phyloP scores from a whole-genome alignment of 2,797 vertebrate genomes.

The Muraenolepis orangiensis region DNA sequence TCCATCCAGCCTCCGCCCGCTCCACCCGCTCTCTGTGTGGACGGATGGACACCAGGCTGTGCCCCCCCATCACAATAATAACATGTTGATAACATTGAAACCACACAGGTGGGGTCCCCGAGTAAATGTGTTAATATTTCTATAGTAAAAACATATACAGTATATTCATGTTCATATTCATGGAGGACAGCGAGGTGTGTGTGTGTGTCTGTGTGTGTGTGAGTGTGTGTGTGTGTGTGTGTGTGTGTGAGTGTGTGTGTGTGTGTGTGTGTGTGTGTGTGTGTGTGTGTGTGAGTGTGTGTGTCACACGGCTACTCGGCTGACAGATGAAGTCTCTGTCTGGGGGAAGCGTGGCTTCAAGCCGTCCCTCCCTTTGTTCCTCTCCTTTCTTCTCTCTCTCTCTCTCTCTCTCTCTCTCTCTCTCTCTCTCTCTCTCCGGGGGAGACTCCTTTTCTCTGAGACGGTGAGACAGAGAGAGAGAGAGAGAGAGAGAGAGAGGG shows the following conservation, averaged over 20 bases:
- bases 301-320: conserved; percentile 9
- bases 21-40: not conserved
- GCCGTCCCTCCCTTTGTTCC: conserved; percentile 43
- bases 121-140: not conserved
- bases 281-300: conserved; percentile 22
- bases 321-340: conserved; percentile 42
- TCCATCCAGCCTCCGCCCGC: too few species aligned
- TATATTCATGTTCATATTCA: too few species aligned
- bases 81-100: not conserved
- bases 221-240: conserved; percentile 16
- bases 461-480: conserved; percentile 41
- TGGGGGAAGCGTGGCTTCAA: conserved; percentile 41
- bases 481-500: conserved; percentile 31
- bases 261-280: conserved; percentile 18
- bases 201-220: conserved; percentile 8
- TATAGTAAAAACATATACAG: too few species aligned
- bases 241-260: conserved; percentile 29
- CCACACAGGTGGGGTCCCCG: not conserved
- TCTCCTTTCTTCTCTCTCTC: conserved; percentile 28
- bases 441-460: conserved; percentile 13
- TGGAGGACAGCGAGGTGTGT: not conserved
- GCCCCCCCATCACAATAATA: not conserved
- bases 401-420: conserved; percentile 18
- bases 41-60: not conserved
- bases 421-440: conserved; percentile 17